These are phyloP conservation scores for Hesperophylax magnus DNA, from an alignment of 1,140 invertebrate genomes.

Conservation along the genomic window DNA sequence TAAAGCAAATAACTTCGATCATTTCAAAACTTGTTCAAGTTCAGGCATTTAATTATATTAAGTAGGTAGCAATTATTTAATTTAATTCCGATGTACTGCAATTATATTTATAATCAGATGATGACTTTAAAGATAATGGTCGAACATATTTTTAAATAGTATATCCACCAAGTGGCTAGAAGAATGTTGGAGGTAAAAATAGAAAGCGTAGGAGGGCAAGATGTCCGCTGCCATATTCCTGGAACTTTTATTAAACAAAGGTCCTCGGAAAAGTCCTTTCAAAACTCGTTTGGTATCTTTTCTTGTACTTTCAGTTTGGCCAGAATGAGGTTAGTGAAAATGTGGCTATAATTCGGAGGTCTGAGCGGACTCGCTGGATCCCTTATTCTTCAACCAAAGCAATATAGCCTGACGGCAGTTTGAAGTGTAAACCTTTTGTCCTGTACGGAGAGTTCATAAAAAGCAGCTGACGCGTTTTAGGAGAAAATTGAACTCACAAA, in stretches of 20 bases:
- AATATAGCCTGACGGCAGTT: constrained; percentile 7
- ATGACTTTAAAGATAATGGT: too few relatives aligned
- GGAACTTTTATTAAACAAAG: constrained; percentile 10
- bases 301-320: background rate
- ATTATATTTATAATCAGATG: too few relatives aligned
- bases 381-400: constrained; percentile 15
- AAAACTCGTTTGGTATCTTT: constrained; percentile 19
- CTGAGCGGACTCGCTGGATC: constrained; percentile 2
- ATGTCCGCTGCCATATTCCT: background rate
- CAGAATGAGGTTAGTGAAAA: background rate
- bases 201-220: background rate
- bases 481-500: background rate
- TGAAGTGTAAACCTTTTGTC: constrained; percentile 26
- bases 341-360: constrained; percentile 3
- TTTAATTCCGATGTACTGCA: too few relatives aligned
- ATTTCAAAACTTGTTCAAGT: too few relatives aligned
- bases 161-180: background rate
- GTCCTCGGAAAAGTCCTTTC: background rate
- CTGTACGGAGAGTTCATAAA: background rate
- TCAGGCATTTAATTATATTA: too few relatives aligned
- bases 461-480: constrained; percentile 16
- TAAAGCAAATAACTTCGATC: too few relatives aligned
- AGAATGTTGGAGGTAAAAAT: background rate
- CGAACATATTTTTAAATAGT: too few relatives aligned
- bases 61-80: too few relatives aligned